Evolutionary conservation across 2,888 invertebrate genomes (phyloP), one percentile per base, ranked within the genome.

Genomic region (Euproctis similis): DNA sequence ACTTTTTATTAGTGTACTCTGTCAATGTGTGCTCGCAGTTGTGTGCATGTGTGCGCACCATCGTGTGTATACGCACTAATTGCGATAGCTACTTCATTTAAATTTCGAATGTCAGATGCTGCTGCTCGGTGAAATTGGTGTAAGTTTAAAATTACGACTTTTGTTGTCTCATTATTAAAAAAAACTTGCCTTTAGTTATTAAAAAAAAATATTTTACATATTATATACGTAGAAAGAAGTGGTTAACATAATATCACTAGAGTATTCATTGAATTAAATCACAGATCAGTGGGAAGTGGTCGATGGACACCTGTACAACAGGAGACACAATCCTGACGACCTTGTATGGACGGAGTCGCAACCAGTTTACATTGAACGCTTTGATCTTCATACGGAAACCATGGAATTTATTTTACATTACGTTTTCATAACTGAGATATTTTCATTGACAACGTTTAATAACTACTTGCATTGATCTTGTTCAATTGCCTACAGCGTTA

Each of bases 41-140:
- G 52, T 42, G 42, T 59, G 53, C 55, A 46, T 33, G 42, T 34
- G 34, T 52, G 46, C 35, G 28, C 23, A 22, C 19, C 28, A 25
- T 24, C 24, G 21, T 23, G 42, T 36, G 46, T 46, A 39, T 63
- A 68, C 48, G 64, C 62, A 64, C 82, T 84, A 84, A 84, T 84
- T 84, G 80, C 76, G 74, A 84, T 82, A 77, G 76, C 81, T 80
- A 81, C 82, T 84, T 84, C 77, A 82, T 84, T 82, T 82, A 81
- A 82, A 84, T 81, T 81, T 82, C 78, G 80, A 80, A 77, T 77
- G 76, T 74, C 77, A 66, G 71, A 39, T 55, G 53, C 21, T n/a
- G 19, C 44, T 52, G 42, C 18, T 43, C 31, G 44, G 53, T 51
- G 43, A 67, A 69, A 66, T 53, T 41, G 45, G 40, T 31, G 44